A percentile compares a stretch with the other conserved stretches of the same genome.
These are phyloP conservation scores for Bagarius yarrelli DNA, from an alignment of 2,113 vertebrate species.

Conservation along the genomic window DNA sequence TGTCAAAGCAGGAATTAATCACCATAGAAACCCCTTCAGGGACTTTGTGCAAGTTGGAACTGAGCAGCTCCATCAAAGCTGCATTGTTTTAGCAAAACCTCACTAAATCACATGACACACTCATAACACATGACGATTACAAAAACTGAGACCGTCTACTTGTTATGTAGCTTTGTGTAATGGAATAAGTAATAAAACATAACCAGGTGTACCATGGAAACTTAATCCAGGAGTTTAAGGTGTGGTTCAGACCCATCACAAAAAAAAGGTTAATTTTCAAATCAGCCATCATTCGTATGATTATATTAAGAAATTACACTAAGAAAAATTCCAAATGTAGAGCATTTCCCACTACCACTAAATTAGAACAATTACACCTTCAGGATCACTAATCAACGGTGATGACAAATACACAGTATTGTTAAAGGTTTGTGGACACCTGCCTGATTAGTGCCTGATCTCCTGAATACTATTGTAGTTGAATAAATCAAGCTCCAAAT, in stretches of 20 bases:
- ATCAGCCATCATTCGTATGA: no score
- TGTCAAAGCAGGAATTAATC: conserved; percentile 59
- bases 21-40: conserved; percentile 54
- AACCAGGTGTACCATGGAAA: background rate
- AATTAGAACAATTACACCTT: no score
- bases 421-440: no score
- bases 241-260: background rate
- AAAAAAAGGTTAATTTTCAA: background rate
- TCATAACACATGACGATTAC: background rate
- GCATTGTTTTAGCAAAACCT: conserved; percentile 53
- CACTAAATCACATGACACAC: conserved; percentile 47
- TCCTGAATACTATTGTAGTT: no score
- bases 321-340: no score
- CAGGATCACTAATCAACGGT: no score
- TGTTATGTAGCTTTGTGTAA: background rate
- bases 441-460: no score
- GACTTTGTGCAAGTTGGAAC: conserved; percentile 41
- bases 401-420: no score
- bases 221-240: background rate
- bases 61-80: conserved; percentile 54
- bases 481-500: no score
- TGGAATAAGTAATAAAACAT: background rate
- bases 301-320: no score
- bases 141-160: no score
- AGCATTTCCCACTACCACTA: no score